These are phyloP conservation scores for Platycheirus rosarum DNA, from an alignment of 2,888 invertebrate species.

Conservation along the genomic window DNA sequence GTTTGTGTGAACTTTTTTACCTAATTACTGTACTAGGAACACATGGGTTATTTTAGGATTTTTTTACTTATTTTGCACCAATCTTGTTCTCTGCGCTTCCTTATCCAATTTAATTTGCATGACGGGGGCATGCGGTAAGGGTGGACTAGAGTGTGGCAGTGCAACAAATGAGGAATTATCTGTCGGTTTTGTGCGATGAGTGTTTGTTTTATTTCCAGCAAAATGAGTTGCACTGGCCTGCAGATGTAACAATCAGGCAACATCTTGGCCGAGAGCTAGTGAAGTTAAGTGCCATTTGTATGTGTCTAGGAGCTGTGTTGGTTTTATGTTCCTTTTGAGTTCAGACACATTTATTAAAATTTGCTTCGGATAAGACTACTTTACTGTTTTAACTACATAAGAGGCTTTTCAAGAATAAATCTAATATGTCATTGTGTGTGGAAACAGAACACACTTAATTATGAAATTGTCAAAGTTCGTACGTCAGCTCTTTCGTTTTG, in stretches of 20 bases:
- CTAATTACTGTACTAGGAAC: slow-evolving; percentile 59
- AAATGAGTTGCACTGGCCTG: slow-evolving; percentile 57
- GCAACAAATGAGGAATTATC: slow-evolving; percentile 59
- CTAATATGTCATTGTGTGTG: neutral
- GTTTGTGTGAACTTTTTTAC: slow-evolving; percentile 55
- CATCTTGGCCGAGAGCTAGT: slow-evolving; percentile 35
- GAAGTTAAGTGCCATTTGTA: slow-evolving; percentile 6
- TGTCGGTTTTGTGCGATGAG: slow-evolving; percentile 63
- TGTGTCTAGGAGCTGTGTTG: slow-evolving; percentile 7
- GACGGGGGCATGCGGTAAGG: slow-evolving; percentile 39
- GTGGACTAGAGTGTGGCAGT: slow-evolving; percentile 31
- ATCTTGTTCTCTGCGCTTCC: slow-evolving; percentile 15
- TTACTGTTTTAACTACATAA: slow-evolving; percentile 22
- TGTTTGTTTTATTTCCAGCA: slow-evolving; percentile 59
- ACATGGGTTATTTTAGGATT: slow-evolving; percentile 29
- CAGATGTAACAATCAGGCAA: slow-evolving; percentile 36
- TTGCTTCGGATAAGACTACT: slow-evolving; percentile 9
- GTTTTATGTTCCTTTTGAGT: slow-evolving; percentile 29
- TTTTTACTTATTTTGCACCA: slow-evolving; percentile 31
- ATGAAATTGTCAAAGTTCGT: slow-evolving; percentile 30
- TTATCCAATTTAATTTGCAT: slow-evolving; percentile 68
- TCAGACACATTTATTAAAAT: slow-evolving; percentile 54
- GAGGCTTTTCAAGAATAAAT: too few relatives aligned
- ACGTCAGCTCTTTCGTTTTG: slow-evolving; percentile 49
- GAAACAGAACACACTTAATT: neutral